These are phyloP conservation scores for Rousettus leschenaultii DNA, from an alignment of 2,113 vertebrate genomes.

Conservation along the genomic window DNA sequence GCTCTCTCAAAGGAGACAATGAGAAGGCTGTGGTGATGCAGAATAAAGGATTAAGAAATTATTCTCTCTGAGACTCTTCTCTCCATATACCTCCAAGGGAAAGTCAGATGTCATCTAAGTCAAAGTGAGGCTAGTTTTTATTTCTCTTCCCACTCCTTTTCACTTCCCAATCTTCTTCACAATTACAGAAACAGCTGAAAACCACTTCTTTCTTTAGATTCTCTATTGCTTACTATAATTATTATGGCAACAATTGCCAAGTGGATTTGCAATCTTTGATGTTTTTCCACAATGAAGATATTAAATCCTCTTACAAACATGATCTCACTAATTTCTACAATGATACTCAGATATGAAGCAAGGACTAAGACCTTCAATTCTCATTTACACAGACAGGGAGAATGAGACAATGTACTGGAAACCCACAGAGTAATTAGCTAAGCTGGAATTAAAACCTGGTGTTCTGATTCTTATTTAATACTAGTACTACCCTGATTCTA, in stretches of 20 bases:
- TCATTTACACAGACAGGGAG: background rate
- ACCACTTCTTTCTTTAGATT: slow-evolving; percentile 1
- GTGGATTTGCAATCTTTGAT: slow-evolving; percentile 59
- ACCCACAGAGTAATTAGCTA: background rate
- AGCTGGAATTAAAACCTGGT: background rate
- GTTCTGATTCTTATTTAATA: background rate
- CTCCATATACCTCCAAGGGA: background rate
- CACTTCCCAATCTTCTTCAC: background rate
- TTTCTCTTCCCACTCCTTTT: background rate
- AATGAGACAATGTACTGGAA: background rate
- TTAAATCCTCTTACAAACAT: slow-evolving; percentile 42
- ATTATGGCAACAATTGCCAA: slow-evolving; percentile 45
- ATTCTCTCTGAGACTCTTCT: background rate
- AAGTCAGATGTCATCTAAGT: slow-evolving; percentile 16
- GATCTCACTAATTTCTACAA: slow-evolving; percentile 19
- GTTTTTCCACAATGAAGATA: slow-evolving; percentile 61
- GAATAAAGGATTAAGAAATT: slow-evolving; percentile 21
- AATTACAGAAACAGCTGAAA: background rate
- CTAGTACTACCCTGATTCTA: background rate
- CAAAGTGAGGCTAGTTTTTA: background rate
- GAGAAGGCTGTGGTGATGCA: background rate
- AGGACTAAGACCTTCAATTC: background rate
- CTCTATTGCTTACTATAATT: slow-evolving; percentile 40
- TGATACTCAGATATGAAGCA: slow-evolving; percentile 12
- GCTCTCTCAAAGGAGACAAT: slow-evolving; percentile 4